Evolutionary conservation across 2,888 invertebrate genomes (phyloP).

Genomic region (Brachypalpus laphriformis): DNA sequence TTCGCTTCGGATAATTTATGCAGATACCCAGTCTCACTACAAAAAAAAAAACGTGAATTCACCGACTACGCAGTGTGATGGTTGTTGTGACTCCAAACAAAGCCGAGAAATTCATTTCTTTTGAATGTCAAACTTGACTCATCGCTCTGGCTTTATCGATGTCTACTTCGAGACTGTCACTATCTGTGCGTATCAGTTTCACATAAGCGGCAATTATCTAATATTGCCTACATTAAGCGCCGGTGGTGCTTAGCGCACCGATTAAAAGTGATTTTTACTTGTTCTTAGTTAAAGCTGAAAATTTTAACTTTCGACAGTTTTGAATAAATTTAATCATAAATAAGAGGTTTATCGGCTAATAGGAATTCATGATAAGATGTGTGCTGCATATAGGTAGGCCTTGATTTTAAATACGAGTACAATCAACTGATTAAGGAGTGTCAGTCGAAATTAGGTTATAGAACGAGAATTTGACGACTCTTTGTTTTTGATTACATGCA

Average conservation of each 20-base stretch:
- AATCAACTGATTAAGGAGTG: not conserved
- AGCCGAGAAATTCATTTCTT: not conserved
- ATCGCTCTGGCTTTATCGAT: not conserved
- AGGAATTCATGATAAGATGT: constrained; percentile 11
- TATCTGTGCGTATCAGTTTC: constrained; percentile 14
- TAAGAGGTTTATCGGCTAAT: not conserved
- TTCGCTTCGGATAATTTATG: constrained; percentile 51
- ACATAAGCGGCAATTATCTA: constrained; percentile 14
- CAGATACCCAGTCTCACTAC: constrained; percentile 11
- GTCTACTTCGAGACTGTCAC: not conserved
- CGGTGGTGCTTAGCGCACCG: not conserved
- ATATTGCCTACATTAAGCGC: not conserved
- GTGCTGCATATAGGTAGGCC: not conserved
- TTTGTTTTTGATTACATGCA: not conserved
- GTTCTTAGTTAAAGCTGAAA: not conserved
- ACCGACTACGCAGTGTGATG: constrained; percentile 5
- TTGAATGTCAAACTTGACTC: constrained; percentile 15
- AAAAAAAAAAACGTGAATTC: constrained; percentile 14
- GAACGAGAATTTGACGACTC: not conserved
- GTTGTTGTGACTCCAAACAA: not conserved
- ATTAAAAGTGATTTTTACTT: constrained; percentile 27
- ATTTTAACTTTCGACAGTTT: not conserved
- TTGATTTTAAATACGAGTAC: not conserved
- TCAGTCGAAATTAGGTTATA: not conserved
- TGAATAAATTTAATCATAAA: not conserved